Evolutionary conservation across 2,888 invertebrate species (phyloP).

Genomic region (Serripes groenlandicus): DNA sequence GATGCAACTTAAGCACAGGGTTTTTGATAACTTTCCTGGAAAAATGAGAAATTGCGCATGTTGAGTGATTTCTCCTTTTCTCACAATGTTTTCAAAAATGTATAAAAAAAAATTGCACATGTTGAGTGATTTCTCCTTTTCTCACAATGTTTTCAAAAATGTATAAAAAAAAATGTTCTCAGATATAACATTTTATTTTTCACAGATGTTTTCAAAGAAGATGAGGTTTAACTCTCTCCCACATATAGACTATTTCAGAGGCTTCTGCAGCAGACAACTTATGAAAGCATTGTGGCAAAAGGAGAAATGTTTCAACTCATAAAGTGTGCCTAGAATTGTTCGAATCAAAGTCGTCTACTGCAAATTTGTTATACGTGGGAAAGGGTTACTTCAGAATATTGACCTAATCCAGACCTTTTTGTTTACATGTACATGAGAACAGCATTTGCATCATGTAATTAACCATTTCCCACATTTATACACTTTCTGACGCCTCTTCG

Average conservation of each 20-base stretch:
- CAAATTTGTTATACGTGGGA: no score
- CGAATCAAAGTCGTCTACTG: no score
- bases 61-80: background rate
- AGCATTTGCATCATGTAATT: no score
- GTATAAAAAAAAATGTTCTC: background rate
- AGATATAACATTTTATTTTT: background rate
- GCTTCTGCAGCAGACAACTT: background rate
- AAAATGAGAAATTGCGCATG: conserved; percentile 1
- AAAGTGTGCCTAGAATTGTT: no score
- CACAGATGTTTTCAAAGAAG: background rate
- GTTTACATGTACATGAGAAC: no score
- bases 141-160: background rate
- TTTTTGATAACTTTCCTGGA: background rate
- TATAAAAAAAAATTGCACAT: background rate
- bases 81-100: background rate
- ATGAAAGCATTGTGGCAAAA: background rate
- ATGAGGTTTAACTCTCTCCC: background rate
- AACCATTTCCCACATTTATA: no score
- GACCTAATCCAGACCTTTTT: no score
- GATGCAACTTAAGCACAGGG: background rate
- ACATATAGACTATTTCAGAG: no score
- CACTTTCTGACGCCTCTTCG: no score
- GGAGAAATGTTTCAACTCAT: no score
- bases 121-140: background rate
- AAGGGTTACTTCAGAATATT: no score